Conservation (phyloP, 35 echinoderm and acorn worm species). For the Amphiura filiformis region DNA sequence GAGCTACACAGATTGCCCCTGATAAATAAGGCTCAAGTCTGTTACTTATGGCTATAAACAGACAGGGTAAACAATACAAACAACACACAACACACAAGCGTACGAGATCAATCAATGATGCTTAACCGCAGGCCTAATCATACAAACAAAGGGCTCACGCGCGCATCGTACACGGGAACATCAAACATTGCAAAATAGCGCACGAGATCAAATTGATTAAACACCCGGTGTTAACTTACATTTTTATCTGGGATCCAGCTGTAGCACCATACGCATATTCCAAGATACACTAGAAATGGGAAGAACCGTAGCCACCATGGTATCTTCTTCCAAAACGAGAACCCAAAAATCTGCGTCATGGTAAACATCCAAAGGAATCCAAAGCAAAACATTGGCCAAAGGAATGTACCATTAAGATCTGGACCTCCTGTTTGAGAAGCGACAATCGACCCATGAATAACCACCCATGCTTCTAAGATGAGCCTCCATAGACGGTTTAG, state of each 20-base stretch:
- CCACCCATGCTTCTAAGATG: constrained; percentile 71
- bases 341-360: constrained; percentile 75
- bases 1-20: too few relatives aligned
- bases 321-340: constrained; percentile 77
- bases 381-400: constrained; percentile 89
- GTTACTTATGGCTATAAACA: too few relatives aligned
- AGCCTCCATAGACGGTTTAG: constrained; percentile 88
- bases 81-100: too few relatives aligned
- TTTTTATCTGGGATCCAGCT: constrained; percentile 41
- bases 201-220: too few relatives aligned
- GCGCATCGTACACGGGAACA: too few relatives aligned
- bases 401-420: constrained; percentile 30
- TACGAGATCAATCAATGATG: too few relatives aligned
- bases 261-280: constrained; percentile 28
- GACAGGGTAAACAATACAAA: too few relatives aligned
- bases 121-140: too few relatives aligned
- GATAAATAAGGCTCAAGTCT: too few relatives aligned
- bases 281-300: constrained; percentile 55
- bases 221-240: not conserved
- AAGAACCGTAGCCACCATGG: constrained; percentile 44
- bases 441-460: constrained; percentile 69
- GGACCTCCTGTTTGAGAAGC: constrained; percentile 81
- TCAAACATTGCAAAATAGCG: too few relatives aligned
- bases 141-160: too few relatives aligned
- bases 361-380: constrained; percentile 83